Evolutionary conservation across 1,140 invertebrate genomes (phyloP).

Genomic region (Temnothorax longispinosus): DNA sequence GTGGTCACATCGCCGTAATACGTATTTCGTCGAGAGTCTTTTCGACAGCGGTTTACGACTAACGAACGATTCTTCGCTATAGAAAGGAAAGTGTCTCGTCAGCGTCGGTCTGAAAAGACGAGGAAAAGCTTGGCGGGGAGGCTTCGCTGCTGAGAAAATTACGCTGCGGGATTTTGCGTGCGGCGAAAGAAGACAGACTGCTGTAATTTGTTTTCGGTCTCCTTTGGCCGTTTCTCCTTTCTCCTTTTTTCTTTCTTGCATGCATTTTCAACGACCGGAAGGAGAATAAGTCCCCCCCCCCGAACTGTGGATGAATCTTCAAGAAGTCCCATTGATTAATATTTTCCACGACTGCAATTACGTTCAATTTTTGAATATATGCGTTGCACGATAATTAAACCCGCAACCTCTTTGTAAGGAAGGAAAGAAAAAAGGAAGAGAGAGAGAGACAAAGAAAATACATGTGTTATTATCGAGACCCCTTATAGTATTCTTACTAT

Average conservation of each 20-base stretch:
- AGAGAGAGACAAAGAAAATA: neutral
- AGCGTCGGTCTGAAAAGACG: constrained; percentile 73
- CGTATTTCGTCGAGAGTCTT: constrained; percentile 68
- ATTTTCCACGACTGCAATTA: constrained; percentile 29
- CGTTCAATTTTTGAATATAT: constrained; percentile 36
- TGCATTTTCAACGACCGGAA: constrained; percentile 34
- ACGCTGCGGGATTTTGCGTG: constrained; percentile 51
- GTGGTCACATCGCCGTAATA: constrained; percentile 43
- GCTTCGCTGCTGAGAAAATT: constrained; percentile 75
- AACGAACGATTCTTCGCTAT: constrained; percentile 80
- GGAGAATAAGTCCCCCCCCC: neutral
- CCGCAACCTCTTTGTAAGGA: neutral
- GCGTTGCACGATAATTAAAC: constrained; percentile 21
- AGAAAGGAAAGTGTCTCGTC: constrained; percentile 80
- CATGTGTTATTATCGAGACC: neutral
- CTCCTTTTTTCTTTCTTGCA: constrained; percentile 44
- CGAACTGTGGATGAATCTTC: constrained; percentile 44
- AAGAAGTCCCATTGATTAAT: constrained; percentile 52
- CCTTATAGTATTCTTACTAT: neutral
- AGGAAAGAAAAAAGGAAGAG: neutral
- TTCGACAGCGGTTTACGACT: constrained; percentile 67
- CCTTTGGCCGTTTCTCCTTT: constrained; percentile 60
- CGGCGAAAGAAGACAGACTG: constrained; percentile 51
- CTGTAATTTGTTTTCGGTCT: constrained; percentile 79
- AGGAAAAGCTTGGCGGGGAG: constrained; percentile 73